Base-by-base conservation (phyloP, 2,113 vertebrate genomes). In the Prolemur simus region DNA sequence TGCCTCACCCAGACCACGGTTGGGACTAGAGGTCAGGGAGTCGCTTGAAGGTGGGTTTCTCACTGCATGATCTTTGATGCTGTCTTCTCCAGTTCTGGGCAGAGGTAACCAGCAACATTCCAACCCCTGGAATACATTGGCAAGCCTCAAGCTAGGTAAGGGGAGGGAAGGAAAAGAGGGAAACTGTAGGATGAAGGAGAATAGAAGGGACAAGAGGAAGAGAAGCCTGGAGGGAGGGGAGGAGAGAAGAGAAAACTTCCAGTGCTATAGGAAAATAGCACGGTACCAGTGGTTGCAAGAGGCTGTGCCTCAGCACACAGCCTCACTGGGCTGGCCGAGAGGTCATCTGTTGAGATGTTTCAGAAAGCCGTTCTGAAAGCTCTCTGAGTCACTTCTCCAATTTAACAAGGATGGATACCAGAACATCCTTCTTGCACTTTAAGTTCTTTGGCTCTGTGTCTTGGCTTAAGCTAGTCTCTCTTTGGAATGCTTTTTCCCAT, bases 391-490 rank as follows among this genome's bases (percentile, higher is more conserved):
- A 93, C 58, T 66, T 96, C 90, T 95, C 45, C 32, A 52, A 54
- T 77, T 91, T 91, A 86, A 89, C 42, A 56, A 3, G 58, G 21
- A 56, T 54, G 42, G 32, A 42, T 39, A 58, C 47, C 29, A 90
- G 63, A 32, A n/a, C 17, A 20, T 69, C 89, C 78, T 89, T 94
- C 52, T 56, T 87, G 45, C 86, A 73, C 3, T 56, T 84, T 82
- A 91, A 90, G 7, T 93, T 78, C 29, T 83, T 91, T 96, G 89
- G 63, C 89, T 87, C 45, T 78, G 9, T 76, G 54, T 63, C 66
- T 95, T 42, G 45, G 4, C 83, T 95, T 86, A 87, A 68, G 89
- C 42, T 73, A 25, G 78, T 96, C 56, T 96, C 27, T 96, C 63
- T 94, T 83, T 87, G 58, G 76, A 89, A 84, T 81, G 69, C 17